phyloP scores from a whole-genome alignment of 2,113 vertebrate species.

The Oxyruncus cristatus region DNA sequence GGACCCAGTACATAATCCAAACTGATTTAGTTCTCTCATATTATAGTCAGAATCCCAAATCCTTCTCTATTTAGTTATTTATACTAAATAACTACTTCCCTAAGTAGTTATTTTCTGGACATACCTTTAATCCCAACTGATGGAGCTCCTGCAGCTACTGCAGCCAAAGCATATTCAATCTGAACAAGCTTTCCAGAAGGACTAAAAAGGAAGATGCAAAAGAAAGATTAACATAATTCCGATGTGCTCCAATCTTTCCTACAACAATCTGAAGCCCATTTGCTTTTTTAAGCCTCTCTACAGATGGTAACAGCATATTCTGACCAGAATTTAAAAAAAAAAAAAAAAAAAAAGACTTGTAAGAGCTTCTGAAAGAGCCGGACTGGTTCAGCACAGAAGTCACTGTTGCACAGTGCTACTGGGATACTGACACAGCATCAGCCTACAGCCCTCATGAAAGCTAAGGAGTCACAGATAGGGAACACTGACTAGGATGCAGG shows the following conservation, averaged over 20 bases:
- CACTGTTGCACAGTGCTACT: background rate
- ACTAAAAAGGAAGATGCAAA: constrained; percentile 65
- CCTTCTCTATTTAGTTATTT: no score
- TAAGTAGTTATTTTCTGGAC: background rate
- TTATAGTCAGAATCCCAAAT: background rate
- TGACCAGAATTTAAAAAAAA: background rate
- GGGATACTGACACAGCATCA: background rate
- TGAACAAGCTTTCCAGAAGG: constrained; percentile 98
- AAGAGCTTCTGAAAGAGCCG: background rate
- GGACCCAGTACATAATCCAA: background rate
- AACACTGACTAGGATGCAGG: background rate
- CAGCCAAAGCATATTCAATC: constrained; percentile 98
- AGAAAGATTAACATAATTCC: background rate
- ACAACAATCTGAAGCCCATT: background rate
- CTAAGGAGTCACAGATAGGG: accelerated
- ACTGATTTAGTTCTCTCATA: background rate
- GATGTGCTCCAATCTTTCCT: background rate
- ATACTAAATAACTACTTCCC: no score
- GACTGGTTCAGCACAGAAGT: background rate
- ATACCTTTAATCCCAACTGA: constrained; percentile 99
- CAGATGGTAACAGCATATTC: background rate
- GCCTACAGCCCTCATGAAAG: background rate
- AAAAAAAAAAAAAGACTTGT: background rate
- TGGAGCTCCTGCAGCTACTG: constrained; percentile 96
- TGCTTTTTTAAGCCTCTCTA: background rate